Evolutionary conservation across 1,140 invertebrate species (phyloP).

Genomic region (Aphaenogaster rudis): DNA sequence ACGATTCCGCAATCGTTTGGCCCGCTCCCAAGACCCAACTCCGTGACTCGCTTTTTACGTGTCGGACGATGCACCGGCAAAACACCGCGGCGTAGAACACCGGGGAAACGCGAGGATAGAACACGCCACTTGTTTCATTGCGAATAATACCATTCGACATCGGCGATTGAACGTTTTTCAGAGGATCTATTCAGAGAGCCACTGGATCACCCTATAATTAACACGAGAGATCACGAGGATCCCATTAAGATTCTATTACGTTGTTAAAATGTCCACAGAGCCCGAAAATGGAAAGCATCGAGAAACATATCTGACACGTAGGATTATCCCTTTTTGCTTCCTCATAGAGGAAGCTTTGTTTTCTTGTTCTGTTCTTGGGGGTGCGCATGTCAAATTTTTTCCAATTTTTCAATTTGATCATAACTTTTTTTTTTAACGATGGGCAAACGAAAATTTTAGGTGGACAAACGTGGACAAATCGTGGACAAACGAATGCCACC

Average conservation of each 20-base stretch:
- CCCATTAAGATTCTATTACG: background rate
- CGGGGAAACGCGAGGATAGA: background rate
- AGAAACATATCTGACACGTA: too few species aligned
- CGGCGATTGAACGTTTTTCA: background rate
- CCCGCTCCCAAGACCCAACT: conserved; percentile 74
- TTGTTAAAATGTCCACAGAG: background rate
- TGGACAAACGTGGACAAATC: too few species aligned
- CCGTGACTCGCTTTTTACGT: conserved; percentile 80
- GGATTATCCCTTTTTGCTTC: too few species aligned
- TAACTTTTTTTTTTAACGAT: too few species aligned
- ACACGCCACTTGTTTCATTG: background rate
- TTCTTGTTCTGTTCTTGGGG: too few species aligned
- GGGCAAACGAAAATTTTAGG: too few species aligned
- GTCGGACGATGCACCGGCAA: conserved; percentile 80
- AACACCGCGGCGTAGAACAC: conserved; percentile 75
- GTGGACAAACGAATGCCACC: too few species aligned
- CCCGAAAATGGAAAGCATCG: too few species aligned
- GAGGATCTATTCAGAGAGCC: background rate
- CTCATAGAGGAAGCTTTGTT: too few species aligned
- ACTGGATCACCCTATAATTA: background rate
- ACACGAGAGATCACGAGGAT: background rate
- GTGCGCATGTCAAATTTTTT: too few species aligned
- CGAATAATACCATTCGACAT: background rate
- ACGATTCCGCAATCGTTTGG: conserved; percentile 83
- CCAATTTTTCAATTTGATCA: too few species aligned